Conservation (phyloP, 2,797 vertebrate species). For the Gymnodraco acuticeps region DNA sequence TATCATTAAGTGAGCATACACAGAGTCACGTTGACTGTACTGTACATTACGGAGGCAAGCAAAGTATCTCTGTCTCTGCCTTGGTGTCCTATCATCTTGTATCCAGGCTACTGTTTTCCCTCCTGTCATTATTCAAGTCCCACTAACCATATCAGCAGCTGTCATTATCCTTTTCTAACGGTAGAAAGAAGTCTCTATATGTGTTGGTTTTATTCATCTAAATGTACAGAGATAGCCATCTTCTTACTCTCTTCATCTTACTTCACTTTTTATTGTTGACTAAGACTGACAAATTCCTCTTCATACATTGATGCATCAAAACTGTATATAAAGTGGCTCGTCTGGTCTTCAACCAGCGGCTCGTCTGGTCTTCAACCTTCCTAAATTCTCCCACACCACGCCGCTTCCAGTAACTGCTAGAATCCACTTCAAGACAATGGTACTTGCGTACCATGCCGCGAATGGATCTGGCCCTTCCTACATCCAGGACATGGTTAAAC, state of each 20-base stretch:
- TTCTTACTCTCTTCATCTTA: neutral
- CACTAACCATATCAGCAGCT: conserved; percentile 27
- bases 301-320: neutral
- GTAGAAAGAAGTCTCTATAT: conserved; percentile 24
- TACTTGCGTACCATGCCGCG: too few relatives aligned
- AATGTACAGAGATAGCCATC: conserved; percentile 2
- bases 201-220: conserved; percentile 21
- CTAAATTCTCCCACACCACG: too few relatives aligned
- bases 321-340: neutral
- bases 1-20: conserved; percentile 43
- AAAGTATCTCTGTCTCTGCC: conserved; percentile 28
- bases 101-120: conserved; percentile 14
- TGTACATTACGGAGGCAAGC: conserved; percentile 23
- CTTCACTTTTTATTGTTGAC: neutral
- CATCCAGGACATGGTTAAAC: too few relatives aligned
- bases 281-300: neutral
- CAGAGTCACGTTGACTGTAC: conserved; percentile 25
- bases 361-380: too few relatives aligned
- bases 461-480: too few relatives aligned
- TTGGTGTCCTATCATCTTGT: conserved; percentile 15
- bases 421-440: too few relatives aligned
- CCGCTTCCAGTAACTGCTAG: too few relatives aligned
- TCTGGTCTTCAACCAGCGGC: too few relatives aligned
- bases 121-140: conserved; percentile 38
- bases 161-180: conserved; percentile 21